phyloP scores from a whole-genome alignment of 2,888 invertebrate genomes.

The Pherbina coryleti region DNA sequence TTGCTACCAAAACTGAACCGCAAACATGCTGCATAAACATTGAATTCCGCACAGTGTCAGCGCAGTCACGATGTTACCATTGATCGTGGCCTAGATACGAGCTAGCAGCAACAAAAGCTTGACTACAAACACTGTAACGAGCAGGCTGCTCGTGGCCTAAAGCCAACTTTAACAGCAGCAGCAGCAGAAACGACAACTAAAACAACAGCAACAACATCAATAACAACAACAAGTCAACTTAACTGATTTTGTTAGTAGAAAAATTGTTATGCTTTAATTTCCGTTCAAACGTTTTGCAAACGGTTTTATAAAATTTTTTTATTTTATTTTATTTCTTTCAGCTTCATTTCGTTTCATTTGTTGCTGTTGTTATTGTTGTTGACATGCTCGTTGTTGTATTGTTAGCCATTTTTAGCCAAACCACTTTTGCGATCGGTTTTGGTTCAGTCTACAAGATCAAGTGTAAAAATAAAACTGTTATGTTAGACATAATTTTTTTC shows the following conservation, averaged over 20 bases:
- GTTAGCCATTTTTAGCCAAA: constrained; percentile 45
- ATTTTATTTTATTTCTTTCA: background rate
- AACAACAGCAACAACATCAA: constrained; percentile 5
- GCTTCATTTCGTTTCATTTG: background rate
- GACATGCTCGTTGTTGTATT: background rate
- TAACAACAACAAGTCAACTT: constrained; percentile 18
- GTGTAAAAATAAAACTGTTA: constrained; percentile 23
- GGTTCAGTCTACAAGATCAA: constrained; percentile 19
- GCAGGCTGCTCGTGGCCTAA: constrained; percentile 9
- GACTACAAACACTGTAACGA: background rate
- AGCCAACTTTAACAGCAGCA: constrained; percentile 31
- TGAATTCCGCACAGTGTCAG: constrained; percentile 40
- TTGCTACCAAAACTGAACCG: constrained; percentile 9
- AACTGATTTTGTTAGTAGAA: constrained; percentile 20
- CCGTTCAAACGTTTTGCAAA: constrained; percentile 40
- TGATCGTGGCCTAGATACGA: constrained; percentile 50
- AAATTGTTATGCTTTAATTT: constrained; percentile 33
- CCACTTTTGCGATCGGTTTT: constrained; percentile 47
- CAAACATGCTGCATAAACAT: constrained; percentile 44
- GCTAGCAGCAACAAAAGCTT: constrained; percentile 14
- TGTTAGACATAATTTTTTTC: background rate
- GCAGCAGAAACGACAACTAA: constrained; percentile 10
- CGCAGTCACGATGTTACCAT: constrained; percentile 46
- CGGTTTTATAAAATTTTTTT: constrained; percentile 37
- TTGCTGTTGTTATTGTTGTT: constrained; percentile 36